Conservation (phyloP, 1,140 invertebrate species). For the Drosophila chauvacae region DNA sequence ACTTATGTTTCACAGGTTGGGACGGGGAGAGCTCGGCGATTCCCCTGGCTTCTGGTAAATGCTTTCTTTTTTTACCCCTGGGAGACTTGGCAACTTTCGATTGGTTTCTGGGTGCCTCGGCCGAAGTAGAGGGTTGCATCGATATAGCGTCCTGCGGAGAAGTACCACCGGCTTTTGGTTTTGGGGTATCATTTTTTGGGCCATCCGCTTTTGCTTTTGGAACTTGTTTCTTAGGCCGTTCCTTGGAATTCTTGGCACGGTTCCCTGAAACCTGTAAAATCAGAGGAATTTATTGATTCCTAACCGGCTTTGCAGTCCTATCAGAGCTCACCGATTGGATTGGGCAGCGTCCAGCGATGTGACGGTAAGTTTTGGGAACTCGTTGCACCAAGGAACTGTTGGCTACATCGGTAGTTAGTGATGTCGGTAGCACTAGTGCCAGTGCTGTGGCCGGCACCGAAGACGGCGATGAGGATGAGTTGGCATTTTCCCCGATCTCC, state of each 20-base stretch:
- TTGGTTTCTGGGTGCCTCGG: not conserved
- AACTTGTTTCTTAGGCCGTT: not conserved
- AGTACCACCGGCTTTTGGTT: not conserved
- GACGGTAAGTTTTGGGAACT: not conserved
- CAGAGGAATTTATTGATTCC: not conserved
- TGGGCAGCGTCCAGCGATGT: not conserved
- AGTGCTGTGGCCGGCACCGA: not conserved
- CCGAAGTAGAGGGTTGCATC: not conserved
- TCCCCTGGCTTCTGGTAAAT: too few species aligned
- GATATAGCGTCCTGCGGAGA: not conserved
- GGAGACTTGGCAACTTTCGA: too few species aligned
- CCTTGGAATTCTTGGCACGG: not conserved
- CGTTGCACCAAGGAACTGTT: not conserved
- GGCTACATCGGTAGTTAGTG: too few species aligned
- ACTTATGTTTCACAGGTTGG: too few species aligned
- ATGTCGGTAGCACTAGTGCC: too few species aligned
- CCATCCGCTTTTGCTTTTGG: too few species aligned
- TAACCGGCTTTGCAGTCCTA: not conserved
- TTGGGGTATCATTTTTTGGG: not conserved
- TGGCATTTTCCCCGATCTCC: too few species aligned
- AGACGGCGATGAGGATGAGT: not conserved
- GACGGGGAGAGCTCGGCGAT: not conserved
- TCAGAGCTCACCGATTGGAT: not conserved
- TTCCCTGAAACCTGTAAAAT: not conserved
- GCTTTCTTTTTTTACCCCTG: too few species aligned